Conservation (phyloP, 1,140 invertebrate genomes). For the Ruditapes philippinarum region DNA sequence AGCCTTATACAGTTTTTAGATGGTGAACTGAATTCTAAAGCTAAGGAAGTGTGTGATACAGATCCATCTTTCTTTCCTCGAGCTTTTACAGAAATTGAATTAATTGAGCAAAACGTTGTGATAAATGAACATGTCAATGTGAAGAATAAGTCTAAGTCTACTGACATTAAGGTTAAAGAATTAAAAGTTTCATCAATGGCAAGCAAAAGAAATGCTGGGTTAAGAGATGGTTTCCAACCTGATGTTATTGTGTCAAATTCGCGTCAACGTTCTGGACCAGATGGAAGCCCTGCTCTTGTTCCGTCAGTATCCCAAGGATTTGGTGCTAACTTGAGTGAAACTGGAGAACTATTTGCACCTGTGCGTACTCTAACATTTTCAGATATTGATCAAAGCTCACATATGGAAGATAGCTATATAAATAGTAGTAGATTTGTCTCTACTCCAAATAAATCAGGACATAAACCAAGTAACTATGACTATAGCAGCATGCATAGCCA, state of each 20-base stretch:
- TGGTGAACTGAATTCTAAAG: neutral
- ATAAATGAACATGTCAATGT: neutral
- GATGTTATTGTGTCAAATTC: constrained; percentile 58
- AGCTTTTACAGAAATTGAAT: constrained; percentile 48
- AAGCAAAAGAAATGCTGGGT: neutral
- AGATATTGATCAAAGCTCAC: constrained; percentile 62
- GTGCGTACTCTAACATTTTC: constrained; percentile 60
- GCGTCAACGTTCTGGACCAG: constrained; percentile 50
- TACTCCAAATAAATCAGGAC: constrained; percentile 43
- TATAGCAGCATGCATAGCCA: neutral
- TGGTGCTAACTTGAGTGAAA: constrained; percentile 53
- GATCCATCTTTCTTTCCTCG: constrained; percentile 52
- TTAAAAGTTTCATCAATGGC: constrained; percentile 3
- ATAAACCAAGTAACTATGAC: neutral
- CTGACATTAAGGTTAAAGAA: neutral
- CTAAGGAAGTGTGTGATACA: neutral
- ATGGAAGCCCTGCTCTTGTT: constrained; percentile 55
- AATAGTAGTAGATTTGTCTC: constrained; percentile 56
- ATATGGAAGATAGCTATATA: constrained; percentile 55
- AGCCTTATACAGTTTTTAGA: neutral
- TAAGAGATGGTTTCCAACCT: constrained; percentile 25
- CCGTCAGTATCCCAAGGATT: constrained; percentile 21
- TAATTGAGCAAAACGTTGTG: neutral
- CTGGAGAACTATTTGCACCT: constrained; percentile 56
- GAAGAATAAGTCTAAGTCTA: neutral